phyloP scores from a whole-genome alignment of 2,113 vertebrate species.

The Phoxinus phoxinus region DNA sequence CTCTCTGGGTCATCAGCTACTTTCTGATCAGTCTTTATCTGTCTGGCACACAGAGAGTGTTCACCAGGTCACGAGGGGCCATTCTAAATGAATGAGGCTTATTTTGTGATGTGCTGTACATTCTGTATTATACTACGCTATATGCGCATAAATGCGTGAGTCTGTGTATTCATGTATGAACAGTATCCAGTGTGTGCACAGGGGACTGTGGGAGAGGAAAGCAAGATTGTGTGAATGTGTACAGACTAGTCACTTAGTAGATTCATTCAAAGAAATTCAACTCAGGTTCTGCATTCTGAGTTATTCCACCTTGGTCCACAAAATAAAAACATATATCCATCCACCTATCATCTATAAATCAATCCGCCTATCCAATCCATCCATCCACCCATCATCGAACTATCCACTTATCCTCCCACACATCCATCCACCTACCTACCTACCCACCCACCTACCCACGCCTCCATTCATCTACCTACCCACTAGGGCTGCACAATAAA shows the following conservation, averaged over 20 bases:
- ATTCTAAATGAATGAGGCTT: conserved; percentile 56
- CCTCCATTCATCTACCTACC: not conserved
- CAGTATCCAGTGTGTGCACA: conserved; percentile 26
- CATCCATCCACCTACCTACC: not conserved
- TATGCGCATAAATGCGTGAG: conserved; percentile 6
- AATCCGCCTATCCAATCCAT: not conserved
- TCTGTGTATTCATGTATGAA: conserved; percentile 52
- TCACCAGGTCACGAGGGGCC: conserved; percentile 59
- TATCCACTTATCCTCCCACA: not conserved
- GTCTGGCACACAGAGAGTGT: conserved; percentile 64
- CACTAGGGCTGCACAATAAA: too few relatives aligned
- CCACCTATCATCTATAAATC: not conserved
- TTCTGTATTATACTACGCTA: conserved; percentile 53
- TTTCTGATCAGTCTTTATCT: conserved; percentile 50
- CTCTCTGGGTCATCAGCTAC: conserved; percentile 33
- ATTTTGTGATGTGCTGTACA: conserved; percentile 25
- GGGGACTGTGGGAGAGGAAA: not conserved
- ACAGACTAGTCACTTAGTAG: conserved; percentile 1
- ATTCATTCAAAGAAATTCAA: not conserved
- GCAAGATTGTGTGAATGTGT: not conserved
- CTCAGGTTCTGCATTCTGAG: not conserved
- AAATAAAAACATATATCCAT: not conserved
- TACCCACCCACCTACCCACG: not conserved
- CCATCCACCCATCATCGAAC: not conserved
- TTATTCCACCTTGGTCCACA: not conserved